Conservation (phyloP, 92 coral and sea anemone genomes). For the Phenganax marumi region DNA sequence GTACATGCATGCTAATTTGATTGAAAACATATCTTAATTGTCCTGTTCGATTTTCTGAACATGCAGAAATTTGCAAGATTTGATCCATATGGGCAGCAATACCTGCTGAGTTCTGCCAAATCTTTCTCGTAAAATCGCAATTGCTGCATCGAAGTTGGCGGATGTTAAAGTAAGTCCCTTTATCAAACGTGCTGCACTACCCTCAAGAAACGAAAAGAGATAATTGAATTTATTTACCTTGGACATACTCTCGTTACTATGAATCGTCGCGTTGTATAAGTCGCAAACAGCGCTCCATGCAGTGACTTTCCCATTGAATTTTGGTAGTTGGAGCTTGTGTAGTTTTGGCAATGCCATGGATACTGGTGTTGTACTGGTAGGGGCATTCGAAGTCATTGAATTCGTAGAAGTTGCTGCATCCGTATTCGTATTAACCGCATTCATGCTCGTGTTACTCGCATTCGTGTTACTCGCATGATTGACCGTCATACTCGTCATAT, state of each 20-base stretch:
- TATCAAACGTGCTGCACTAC: constrained; percentile 39
- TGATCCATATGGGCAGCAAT: constrained; percentile 45
- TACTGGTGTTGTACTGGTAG: not conserved
- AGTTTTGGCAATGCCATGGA: constrained; percentile 29
- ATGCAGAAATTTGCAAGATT: constrained; percentile 34
- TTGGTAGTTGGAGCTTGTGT: constrained; percentile 28
- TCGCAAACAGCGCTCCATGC: constrained; percentile 10
- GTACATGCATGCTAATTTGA: constrained; percentile 25
- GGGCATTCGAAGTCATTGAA: not conserved
- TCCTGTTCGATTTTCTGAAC: constrained; percentile 19
- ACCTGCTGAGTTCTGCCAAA: constrained; percentile 27
- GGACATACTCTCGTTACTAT: constrained; percentile 24
- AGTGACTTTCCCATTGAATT: constrained; percentile 2
- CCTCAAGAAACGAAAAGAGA: constrained; percentile 39
- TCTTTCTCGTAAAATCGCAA: constrained; percentile 38
- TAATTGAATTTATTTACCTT: constrained; percentile 42
- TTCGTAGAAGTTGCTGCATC: not conserved
- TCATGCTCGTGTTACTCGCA: not conserved
- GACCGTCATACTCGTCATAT: not conserved
- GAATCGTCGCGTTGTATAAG: constrained; percentile 3
- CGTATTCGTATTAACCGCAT: not conserved
- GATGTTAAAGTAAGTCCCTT: constrained; percentile 32
- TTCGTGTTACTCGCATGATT: not conserved
- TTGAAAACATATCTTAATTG: constrained; percentile 19
- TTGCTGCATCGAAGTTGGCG: constrained; percentile 31